These are phyloP conservation scores for Amphiprion percula DNA, from an alignment of 2,113 vertebrate species.

Conservation along the genomic window DNA sequence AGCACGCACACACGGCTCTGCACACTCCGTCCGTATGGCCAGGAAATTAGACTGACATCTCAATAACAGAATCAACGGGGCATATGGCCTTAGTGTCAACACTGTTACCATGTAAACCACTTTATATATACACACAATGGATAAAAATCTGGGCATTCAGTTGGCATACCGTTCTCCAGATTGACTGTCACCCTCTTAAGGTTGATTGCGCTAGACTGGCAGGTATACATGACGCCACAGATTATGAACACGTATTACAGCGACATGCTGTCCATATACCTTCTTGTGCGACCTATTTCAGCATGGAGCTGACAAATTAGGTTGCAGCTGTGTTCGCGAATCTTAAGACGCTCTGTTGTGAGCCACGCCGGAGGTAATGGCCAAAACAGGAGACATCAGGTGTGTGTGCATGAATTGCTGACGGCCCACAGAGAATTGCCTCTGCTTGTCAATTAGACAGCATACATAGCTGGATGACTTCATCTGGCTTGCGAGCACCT, in stretches of 20 bases:
- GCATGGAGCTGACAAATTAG: conserved; percentile 25
- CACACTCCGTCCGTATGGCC: conserved; percentile 75
- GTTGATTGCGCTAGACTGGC: conserved; percentile 31
- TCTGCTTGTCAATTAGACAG: conserved; percentile 78
- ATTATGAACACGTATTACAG: conserved; percentile 8
- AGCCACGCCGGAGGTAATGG: conserved; percentile 56
- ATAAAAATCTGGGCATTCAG: conserved; percentile 10
- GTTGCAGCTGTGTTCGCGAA: conserved; percentile 54
- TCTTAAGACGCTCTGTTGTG: conserved; percentile 60
- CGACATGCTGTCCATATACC: conserved; percentile 9
- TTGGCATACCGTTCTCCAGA: conserved; percentile 33
- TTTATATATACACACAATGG: conserved; percentile 14
- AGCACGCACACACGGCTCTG: conserved; percentile 34
- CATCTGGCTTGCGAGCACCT: conserved; percentile 75
- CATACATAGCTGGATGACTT: conserved; percentile 75
- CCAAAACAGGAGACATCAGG: conserved; percentile 71
- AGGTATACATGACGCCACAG: background rate
- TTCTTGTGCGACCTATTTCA: background rate
- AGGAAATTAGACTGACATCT: conserved; percentile 83
- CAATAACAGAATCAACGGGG: conserved; percentile 79
- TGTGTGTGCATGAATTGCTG: conserved; percentile 58
- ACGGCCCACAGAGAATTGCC: conserved; percentile 73
- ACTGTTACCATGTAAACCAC: conserved; percentile 70
- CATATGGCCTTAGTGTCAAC: conserved; percentile 74
- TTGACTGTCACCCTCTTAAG: conserved; percentile 1